phyloP scores from a whole-genome alignment of 2,888 invertebrate species.

The Nemapogon koenigi region DNA sequence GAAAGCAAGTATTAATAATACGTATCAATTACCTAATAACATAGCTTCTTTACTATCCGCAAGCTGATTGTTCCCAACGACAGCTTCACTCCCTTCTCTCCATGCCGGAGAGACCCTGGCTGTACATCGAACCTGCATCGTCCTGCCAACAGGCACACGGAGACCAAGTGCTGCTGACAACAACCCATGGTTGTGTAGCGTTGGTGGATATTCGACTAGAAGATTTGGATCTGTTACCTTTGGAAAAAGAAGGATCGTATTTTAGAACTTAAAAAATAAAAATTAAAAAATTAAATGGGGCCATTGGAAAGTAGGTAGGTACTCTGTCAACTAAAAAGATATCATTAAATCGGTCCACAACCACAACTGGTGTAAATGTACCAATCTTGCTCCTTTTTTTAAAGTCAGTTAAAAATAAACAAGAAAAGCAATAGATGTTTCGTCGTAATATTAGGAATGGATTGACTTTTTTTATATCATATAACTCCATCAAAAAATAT shows the following conservation, averaged over 20 bases:
- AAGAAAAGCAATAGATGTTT: too few species aligned
- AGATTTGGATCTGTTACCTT: conserved; percentile 46
- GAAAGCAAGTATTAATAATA: too few species aligned
- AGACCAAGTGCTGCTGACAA: conserved; percentile 47
- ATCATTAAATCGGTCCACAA: too few species aligned
- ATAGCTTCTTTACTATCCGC: conserved; percentile 58
- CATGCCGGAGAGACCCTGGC: conserved; percentile 52
- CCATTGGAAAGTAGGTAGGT: too few species aligned
- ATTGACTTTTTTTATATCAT: too few species aligned
- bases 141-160: conserved; percentile 42
- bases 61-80: conserved; percentile 48
- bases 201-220: conserved; percentile 47
- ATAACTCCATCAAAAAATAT: too few species aligned
- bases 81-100: conserved; percentile 56
- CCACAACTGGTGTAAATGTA: too few species aligned
- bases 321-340: too few species aligned
- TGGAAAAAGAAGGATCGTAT: neutral
- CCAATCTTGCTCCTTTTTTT: too few species aligned
- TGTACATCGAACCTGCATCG: conserved; percentile 52
- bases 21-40: conserved; percentile 43
- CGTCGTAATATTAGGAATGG: too few species aligned
- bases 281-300: too few species aligned
- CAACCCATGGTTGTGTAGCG: conserved; percentile 46
- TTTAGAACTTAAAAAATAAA: neutral
- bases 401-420: too few species aligned